Conservation (phyloP, 2,888 invertebrate genomes). For the Macrosiphum euphorbiae region DNA sequence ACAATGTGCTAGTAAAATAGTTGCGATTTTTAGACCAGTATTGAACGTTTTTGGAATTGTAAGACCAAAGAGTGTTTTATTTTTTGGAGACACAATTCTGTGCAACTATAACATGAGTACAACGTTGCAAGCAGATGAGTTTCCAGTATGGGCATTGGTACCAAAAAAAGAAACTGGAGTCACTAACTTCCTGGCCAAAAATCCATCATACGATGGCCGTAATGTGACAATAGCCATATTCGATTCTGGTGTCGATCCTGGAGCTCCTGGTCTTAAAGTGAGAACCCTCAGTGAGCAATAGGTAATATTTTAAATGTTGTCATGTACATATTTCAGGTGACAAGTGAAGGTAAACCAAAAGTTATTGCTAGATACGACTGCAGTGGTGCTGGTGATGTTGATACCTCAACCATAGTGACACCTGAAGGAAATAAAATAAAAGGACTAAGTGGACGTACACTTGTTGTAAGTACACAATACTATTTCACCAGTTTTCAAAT, state of each 20-base stretch:
- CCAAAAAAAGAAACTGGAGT: constrained; percentile 97
- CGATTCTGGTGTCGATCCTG: constrained; percentile 98
- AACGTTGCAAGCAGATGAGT: constrained; percentile 71
- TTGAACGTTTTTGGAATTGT: not conserved
- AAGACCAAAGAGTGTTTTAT: not conserved
- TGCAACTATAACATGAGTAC: constrained; percentile 20
- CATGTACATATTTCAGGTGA: constrained; percentile 75
- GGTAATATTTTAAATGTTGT: not conserved
- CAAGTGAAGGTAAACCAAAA: constrained; percentile 90
- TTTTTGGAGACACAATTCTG: not conserved
- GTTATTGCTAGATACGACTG: constrained; percentile 96
- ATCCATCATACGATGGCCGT: constrained; percentile 92
- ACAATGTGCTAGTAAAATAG: not conserved
- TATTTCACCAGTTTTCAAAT: not conserved
- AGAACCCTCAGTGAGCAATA: constrained; percentile 65
- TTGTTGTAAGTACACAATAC: constrained; percentile 77
- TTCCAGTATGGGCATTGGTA: constrained; percentile 87
- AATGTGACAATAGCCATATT: constrained; percentile 94
- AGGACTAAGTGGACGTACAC: constrained; percentile 88
- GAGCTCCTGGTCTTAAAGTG: constrained; percentile 93
- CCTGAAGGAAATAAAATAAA: constrained; percentile 81
- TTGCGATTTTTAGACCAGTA: not conserved
- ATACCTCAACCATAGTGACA: constrained; percentile 83
- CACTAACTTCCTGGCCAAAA: constrained; percentile 86
- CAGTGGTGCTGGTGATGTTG: constrained; percentile 97